These are phyloP conservation scores for Lithophane leautieri DNA, from an alignment of 2,888 invertebrate genomes.

Conservation along the genomic window DNA sequence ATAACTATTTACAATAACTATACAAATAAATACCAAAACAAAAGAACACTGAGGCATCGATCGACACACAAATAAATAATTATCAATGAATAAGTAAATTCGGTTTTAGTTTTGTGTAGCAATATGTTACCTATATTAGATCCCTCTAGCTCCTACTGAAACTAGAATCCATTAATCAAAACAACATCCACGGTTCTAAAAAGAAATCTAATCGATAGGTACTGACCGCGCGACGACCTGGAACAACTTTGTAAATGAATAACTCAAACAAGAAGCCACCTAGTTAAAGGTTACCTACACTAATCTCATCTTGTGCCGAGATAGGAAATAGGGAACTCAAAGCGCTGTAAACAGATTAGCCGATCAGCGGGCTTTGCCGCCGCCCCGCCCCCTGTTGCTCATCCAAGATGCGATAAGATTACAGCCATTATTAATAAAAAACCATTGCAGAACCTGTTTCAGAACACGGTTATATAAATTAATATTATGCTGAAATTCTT, in stretches of 20 bases:
- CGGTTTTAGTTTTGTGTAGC: background rate
- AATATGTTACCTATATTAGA: background rate
- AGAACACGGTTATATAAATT: background rate
- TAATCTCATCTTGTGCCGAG: constrained; percentile 34
- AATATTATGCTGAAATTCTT: background rate
- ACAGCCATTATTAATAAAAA: constrained; percentile 36
- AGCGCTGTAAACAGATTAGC: constrained; percentile 30
- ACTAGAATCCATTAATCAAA: background rate
- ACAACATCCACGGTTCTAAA: background rate
- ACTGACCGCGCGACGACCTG: background rate
- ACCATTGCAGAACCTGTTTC: background rate
- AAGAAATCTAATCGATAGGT: background rate
- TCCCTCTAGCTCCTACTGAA: background rate
- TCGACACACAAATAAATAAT: background rate
- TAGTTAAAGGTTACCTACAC: background rate
- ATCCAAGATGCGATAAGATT: background rate
- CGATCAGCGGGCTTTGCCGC: constrained; percentile 4
- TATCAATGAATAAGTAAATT: background rate
- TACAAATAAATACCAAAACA: too few species aligned
- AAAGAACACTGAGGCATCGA: too few species aligned
- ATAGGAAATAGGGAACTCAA: constrained; percentile 9
- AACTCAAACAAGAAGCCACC: background rate
- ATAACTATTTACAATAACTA: too few species aligned
- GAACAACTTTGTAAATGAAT: constrained; percentile 24
- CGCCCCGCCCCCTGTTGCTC: background rate